These are phyloP conservation scores for Apogon hyalosoma DNA, from an alignment of 2,797 vertebrate species.

Conservation along the genomic window DNA sequence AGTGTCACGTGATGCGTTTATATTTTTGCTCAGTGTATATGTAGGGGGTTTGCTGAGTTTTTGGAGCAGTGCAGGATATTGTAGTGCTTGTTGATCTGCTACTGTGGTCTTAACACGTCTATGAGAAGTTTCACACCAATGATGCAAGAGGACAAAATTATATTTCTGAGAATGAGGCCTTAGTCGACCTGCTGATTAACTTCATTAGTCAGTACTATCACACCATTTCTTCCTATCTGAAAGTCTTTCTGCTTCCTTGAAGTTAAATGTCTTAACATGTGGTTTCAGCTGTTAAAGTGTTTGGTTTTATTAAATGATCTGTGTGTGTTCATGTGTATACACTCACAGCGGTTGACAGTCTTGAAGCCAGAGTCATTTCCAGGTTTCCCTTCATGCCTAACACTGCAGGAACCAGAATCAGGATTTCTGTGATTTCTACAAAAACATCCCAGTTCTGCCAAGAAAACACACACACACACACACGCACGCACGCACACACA, in stretches of 20 bases:
- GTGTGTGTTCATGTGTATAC: background rate
- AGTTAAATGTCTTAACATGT: background rate
- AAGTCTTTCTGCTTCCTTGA: background rate
- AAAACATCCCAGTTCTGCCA: slow-evolving; percentile 94
- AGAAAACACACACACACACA: slow-evolving; percentile 13
- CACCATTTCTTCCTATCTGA: background rate
- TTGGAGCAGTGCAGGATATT: slow-evolving; percentile 1
- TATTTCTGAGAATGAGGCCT: slow-evolving; percentile 33
- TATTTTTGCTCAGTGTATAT: no score
- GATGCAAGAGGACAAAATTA: slow-evolving; percentile 30
- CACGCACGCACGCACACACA: no score
- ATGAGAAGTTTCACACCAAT: slow-evolving; percentile 65
- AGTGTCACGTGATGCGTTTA: no score
- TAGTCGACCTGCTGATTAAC: background rate
- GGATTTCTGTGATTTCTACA: slow-evolving; percentile 91
- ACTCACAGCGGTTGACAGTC: slow-evolving; percentile 95
- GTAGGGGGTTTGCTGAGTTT: no score
- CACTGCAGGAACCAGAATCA: slow-evolving; percentile 95
- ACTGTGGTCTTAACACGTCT: slow-evolving; percentile 42
- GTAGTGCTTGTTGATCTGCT: slow-evolving; percentile 4
- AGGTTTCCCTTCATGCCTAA: slow-evolving; percentile 98
- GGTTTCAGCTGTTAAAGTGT: no score
- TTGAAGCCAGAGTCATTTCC: slow-evolving; percentile 97
- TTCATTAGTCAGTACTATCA: background rate
- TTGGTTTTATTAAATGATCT: background rate